A percentile compares a stretch with the other conserved stretches of the same genome.
Evolutionary conservation across 2,113 vertebrate species (phyloP).

Genomic region (Xerus inauris): DNA sequence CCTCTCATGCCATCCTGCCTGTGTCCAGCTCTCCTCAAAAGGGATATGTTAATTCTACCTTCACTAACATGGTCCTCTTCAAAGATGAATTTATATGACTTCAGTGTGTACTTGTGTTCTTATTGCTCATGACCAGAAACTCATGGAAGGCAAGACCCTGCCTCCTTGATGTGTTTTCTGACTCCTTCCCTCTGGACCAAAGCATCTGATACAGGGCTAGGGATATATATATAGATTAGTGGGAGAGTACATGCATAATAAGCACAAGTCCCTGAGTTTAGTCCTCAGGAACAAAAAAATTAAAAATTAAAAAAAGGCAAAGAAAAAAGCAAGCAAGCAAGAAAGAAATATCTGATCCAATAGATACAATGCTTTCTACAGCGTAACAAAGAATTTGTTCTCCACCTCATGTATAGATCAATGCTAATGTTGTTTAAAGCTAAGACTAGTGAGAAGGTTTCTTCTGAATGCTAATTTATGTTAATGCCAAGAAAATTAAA

Average conservation of each 20-base stretch:
- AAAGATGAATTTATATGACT: background rate
- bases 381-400: background rate
- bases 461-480: slow-evolving; percentile 62
- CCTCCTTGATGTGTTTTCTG: background rate
- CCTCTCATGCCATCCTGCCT: background rate
- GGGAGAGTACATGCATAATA: background rate
- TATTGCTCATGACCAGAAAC: background rate
- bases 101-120: background rate
- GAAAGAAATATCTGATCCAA: background rate
- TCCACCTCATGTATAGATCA: background rate
- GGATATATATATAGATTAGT: background rate
- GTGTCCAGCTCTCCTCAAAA: background rate
- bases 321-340: background rate
- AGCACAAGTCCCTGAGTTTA: background rate
- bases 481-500: slow-evolving; percentile 61
- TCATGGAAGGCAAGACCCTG: background rate
- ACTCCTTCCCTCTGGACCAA: background rate
- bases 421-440: slow-evolving; percentile 24
- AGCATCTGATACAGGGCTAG: background rate
- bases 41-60: background rate
- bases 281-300: background rate
- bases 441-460: slow-evolving; percentile 30
- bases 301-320: too few relatives aligned
- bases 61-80: background rate
- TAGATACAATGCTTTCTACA: background rate